Percentiles rank a stretch among this genome's conserved stretches.
These are phyloP conservation scores for Halocaridina rubra DNA, from an alignment of 2,888 invertebrate species.

Conservation along the genomic window DNA sequence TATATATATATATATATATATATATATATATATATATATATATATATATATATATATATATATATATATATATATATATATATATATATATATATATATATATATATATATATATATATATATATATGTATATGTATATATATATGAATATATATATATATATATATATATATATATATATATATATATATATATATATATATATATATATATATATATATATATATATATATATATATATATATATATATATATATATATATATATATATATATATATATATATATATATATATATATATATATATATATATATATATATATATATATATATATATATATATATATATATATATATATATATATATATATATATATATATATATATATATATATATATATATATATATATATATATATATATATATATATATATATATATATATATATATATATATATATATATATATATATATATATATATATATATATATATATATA, in stretches of 20 bases:
- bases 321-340: neutral
- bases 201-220: neutral
- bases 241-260: neutral
- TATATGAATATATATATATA: neutral
- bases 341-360: neutral
- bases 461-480: neutral
- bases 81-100: neutral
- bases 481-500: neutral
- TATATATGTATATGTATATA: neutral
- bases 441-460: neutral
- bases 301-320: neutral
- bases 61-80: neutral
- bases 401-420: neutral
- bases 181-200: neutral
- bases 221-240: neutral
- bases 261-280: neutral
- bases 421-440: neutral
- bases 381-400: neutral
- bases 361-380: neutral
- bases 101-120: neutral
- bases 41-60: neutral
- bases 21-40: neutral
- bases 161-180: neutral
- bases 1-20: neutral
- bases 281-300: neutral